phyloP scores from a whole-genome alignment of 2,797 vertebrate genomes.

The Pangasius djambal region DNA sequence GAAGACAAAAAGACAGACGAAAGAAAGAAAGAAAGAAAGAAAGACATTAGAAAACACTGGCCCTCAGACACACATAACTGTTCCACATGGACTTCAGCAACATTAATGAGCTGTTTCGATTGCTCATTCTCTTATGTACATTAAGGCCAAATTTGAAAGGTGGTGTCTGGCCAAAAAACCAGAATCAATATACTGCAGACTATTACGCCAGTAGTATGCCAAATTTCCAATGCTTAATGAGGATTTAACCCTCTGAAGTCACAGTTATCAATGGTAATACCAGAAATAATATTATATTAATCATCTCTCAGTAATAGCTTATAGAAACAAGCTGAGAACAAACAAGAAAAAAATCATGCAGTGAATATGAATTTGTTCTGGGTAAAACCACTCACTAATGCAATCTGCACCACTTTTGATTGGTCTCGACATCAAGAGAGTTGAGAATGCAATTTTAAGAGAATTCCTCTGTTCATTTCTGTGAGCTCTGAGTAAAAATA shows the following conservation, averaged over 20 bases:
- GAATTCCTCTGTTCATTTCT: background rate
- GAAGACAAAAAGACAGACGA: constrained; percentile 68
- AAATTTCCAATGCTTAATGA: constrained; percentile 25
- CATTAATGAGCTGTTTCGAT: constrained; percentile 4
- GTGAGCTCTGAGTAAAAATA: background rate
- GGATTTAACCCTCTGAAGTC: constrained; percentile 25
- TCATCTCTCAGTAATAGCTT: background rate
- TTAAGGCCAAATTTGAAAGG: constrained; percentile 30
- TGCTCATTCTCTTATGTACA: constrained; percentile 16
- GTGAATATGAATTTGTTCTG: constrained; percentile 11
- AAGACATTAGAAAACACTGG: constrained; percentile 70
- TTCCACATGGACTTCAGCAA: constrained; percentile 34
- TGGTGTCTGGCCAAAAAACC: constrained; percentile 36
- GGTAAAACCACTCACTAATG: background rate
- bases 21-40: constrained; percentile 73
- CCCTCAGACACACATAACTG: constrained; percentile 53
- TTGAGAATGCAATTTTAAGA: background rate
- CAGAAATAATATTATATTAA: constrained; percentile 5
- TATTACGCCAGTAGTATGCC: background rate
- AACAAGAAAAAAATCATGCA: background rate
- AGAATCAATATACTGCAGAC: constrained; percentile 18
- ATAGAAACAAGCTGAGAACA: background rate
- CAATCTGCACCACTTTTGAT: background rate
- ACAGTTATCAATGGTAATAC: constrained; percentile 1
- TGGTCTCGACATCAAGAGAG: background rate